These are phyloP conservation scores for Caenorhabditis imperialis DNA, from an alignment of 2,888 invertebrate species.

Conservation along the genomic window DNA sequence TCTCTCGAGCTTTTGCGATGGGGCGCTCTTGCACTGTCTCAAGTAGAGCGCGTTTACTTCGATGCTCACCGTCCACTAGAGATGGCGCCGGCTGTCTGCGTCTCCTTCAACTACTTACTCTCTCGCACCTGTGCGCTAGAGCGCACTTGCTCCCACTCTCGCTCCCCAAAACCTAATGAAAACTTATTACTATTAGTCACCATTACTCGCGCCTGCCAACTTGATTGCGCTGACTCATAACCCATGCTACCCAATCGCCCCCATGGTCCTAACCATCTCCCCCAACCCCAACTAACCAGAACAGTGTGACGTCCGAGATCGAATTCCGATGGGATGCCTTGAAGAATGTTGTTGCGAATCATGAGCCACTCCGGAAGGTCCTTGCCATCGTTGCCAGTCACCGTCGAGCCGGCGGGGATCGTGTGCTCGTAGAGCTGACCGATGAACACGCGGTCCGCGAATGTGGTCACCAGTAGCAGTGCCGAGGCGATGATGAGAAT, in stretches of 20 bases:
- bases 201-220: background rate
- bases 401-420: constrained; percentile 28
- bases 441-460: constrained; percentile 29
- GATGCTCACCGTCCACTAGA: too few species aligned
- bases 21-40: too few species aligned
- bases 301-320: constrained; percentile 83
- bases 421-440: constrained; percentile 48
- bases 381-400: constrained; percentile 29
- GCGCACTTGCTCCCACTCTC: too few species aligned
- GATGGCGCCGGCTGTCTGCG: too few species aligned
- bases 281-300: constrained; percentile 16
- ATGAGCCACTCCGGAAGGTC: constrained; percentile 78
- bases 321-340: constrained; percentile 67
- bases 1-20: too few species aligned
- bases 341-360: constrained; percentile 44
- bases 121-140: too few species aligned
- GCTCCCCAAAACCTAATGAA: too few species aligned
- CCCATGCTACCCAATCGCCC: background rate
- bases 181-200: too few species aligned
- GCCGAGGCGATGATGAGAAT: constrained; percentile 10
- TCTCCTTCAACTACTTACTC: too few species aligned
- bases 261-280: background rate
- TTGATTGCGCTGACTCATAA: background rate
- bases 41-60: too few species aligned
- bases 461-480: constrained; percentile 31